A percentile compares a stretch with the other conserved stretches of the same genome.
Conservation (phyloP, 2,797 vertebrate genomes). For the Petrocephalus sullivani region DNA sequence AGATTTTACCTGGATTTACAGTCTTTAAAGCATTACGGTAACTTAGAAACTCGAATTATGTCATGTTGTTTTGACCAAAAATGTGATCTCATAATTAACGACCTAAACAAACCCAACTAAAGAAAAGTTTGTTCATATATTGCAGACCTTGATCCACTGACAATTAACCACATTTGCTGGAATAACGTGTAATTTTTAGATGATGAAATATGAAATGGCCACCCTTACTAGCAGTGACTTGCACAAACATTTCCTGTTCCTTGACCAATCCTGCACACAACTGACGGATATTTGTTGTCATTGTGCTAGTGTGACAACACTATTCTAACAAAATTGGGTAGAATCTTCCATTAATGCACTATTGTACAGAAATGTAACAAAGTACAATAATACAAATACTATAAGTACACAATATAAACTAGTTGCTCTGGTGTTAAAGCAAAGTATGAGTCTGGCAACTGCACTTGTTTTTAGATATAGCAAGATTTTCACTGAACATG, state of each 20-base stretch:
- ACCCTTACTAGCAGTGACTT: neutral
- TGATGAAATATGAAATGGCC: neutral
- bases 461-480: neutral
- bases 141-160: neutral
- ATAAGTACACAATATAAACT: neutral
- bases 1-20: neutral
- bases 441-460: neutral
- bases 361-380: neutral
- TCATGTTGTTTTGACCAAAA: neutral
- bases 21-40: neutral
- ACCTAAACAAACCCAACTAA: neutral
- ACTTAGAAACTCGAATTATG: neutral
- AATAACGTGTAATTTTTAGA: neutral
- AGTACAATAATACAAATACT: neutral
- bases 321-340: neutral
- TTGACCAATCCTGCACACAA: neutral
- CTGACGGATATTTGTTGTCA: neutral
- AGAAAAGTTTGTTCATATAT: neutral
- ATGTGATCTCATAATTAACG: neutral
- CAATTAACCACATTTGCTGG: neutral
- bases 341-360: neutral
- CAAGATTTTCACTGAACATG: neutral
- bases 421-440: neutral
- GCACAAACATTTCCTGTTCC: neutral
- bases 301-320: neutral